A percentile compares a stretch with the other conserved stretches of the same genome.
These are phyloP conservation scores for Eulemur rubriventer DNA, from an alignment of 2,797 vertebrate species.

Conservation along the genomic window DNA sequence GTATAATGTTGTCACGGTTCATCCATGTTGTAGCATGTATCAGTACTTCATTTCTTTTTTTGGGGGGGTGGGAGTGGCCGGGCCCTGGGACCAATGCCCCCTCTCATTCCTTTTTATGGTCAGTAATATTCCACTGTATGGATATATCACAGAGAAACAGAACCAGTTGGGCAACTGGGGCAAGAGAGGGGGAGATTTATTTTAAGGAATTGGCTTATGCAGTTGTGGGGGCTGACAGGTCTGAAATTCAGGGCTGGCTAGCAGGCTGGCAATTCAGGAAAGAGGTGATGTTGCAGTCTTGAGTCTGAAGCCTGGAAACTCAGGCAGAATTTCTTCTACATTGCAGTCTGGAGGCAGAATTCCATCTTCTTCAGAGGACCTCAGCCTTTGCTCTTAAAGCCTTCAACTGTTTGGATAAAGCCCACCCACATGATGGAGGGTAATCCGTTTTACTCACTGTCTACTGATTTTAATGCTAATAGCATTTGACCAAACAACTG, in stretches of 20 bases:
- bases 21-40: not conserved
- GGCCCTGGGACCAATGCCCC: not conserved
- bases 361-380: not conserved
- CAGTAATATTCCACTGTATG: slow-evolving; percentile 7
- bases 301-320: not conserved
- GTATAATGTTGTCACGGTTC: not conserved
- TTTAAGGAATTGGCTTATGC: not conserved
- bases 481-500: slow-evolving; percentile 17
- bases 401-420: slow-evolving; percentile 8
- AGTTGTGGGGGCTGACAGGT: not conserved
- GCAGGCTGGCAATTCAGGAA: not conserved
- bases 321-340: not conserved
- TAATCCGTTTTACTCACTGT: not conserved
- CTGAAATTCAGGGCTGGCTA: not conserved
- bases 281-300: not conserved
- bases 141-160: slow-evolving; percentile 12
- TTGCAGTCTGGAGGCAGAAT: not conserved
- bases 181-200: not conserved
- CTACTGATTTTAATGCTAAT: not conserved
- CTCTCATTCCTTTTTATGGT: not conserved
- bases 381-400: not conserved
- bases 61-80: no score
- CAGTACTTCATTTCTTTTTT: slow-evolving; percentile 19
- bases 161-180: not conserved
- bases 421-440: not conserved